Evolutionary conservation across 2,888 invertebrate species (phyloP).

Genomic region (Cheiracanthium punctorium): DNA sequence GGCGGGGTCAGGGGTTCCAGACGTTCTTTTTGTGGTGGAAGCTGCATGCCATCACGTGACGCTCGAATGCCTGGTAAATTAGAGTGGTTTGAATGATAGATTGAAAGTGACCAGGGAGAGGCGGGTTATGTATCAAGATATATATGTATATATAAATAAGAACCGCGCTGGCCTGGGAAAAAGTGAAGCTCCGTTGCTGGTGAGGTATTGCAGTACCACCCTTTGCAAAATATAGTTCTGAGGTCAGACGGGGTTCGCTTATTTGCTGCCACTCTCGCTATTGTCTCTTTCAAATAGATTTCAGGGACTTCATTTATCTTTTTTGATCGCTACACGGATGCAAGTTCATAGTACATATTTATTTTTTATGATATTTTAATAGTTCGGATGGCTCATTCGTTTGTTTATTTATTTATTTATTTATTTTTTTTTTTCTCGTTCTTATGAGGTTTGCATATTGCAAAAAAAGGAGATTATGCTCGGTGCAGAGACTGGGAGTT

Average conservation of each 20-base stretch:
- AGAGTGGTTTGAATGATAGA: slow-evolving; percentile 58
- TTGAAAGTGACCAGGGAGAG: slow-evolving; percentile 20
- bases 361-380: slow-evolving; percentile 6
- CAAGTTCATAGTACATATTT: background rate
- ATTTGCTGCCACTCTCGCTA: slow-evolving; percentile 33
- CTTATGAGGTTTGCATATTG: too few species aligned
- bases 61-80: slow-evolving; percentile 28
- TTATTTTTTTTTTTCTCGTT: too few species aligned
- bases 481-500: too few species aligned
- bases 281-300: slow-evolving; percentile 64
- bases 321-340: background rate
- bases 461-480: too few species aligned
- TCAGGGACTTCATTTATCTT: slow-evolving; percentile 37
- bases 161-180: slow-evolving; percentile 33
- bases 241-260: slow-evolving; percentile 42
- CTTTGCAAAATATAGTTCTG: slow-evolving; percentile 18
- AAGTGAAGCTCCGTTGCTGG: background rate
- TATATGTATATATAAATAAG: slow-evolving; percentile 18
- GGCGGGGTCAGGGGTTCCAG: slow-evolving; percentile 24
- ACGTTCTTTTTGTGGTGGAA: slow-evolving; percentile 9
- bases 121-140: slow-evolving; percentile 39
- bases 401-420: too few species aligned
- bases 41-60: slow-evolving; percentile 37
- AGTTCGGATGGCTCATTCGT: background rate
- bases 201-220: slow-evolving; percentile 32